Base-by-base conservation (phyloP, 2,797 vertebrate species). In the Molossus alvarezi region DNA sequence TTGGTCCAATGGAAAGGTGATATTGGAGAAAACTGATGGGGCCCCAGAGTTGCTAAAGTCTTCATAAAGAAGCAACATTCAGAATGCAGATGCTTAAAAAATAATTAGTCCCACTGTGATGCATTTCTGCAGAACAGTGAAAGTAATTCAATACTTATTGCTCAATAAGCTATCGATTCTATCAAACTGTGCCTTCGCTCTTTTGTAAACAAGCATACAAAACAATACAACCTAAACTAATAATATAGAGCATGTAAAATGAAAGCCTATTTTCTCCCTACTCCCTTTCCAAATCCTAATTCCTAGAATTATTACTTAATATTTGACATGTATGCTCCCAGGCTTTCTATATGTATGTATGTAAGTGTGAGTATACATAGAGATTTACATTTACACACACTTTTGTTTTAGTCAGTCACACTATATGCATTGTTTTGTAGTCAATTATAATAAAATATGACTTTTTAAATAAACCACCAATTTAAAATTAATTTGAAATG, bases 391-490 rank as follows among this genome's bases (percentile, higher is more conserved):
- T 73, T 27, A 73, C n/a, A 21, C 21, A 18, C 21, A n/a, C 27
- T 17, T 58, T 20, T 73, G 58, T 76, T 76, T 89, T 69, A 90
- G 51, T 90, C 33, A 33, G 33, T 72, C 57, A 53, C 67, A 72
- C 15, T n/a, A 10, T 53, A n/a, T 71, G 14, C 62, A 67, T 41
- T 60, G 3, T 77, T 83, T 53, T 67, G 5, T 67, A 87, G 57
- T 91, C 69, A 75, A 27, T 57, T 81, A 64, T 91, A 37, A 87
- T 62, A 85, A 84, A 90, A 87, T 55, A 57, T 65, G 65, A 55
- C 45, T 60, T 84, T 17, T 76, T 69, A 89, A 76, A 69, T 64
- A 86, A 64, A 21, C 33, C 18, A 77, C 64, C 23, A 87, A 75
- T 53, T 91, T 53, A 53, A 53, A 76, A 53, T 11, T 67, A 67